Conservation (phyloP, 2,113 vertebrate genomes). For the Chrysemys picta region DNA sequence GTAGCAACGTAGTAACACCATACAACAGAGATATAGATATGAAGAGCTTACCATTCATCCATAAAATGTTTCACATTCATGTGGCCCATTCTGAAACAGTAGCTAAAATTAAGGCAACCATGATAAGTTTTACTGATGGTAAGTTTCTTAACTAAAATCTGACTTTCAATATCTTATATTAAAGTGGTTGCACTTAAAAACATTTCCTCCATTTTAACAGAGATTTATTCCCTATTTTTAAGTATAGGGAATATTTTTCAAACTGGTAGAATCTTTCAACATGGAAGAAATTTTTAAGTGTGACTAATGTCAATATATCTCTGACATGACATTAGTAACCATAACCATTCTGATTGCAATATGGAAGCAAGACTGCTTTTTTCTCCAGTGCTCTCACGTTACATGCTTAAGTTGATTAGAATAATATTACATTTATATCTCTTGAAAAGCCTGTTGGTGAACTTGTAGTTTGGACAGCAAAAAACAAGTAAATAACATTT, state of each 20-base stretch:
- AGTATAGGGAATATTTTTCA: background rate
- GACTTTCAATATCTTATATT: background rate
- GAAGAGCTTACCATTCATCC: background rate
- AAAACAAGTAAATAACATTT: conserved; percentile 20
- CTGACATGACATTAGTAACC: background rate
- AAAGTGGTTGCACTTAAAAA: background rate
- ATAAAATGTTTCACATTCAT: conserved; percentile 1
- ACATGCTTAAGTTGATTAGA: conserved; percentile 16
- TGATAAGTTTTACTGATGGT: background rate
- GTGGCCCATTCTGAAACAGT: background rate
- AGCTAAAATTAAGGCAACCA: background rate
- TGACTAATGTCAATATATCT: accelerated
- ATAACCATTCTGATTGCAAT: background rate
- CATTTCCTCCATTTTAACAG: background rate
- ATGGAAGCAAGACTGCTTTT: background rate
- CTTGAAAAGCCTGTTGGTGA: background rate
- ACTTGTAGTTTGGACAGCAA: background rate
- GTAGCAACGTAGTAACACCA: background rate
- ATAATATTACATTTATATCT: background rate
- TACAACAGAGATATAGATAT: background rate
- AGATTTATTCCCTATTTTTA: background rate
- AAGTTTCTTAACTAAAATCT: background rate
- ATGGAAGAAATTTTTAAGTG: background rate
- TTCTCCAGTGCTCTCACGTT: background rate
- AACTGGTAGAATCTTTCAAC: background rate